Evolutionary conservation across 2,113 vertebrate species (phyloP).

Genomic region (Pterocles orientalis): DNA sequence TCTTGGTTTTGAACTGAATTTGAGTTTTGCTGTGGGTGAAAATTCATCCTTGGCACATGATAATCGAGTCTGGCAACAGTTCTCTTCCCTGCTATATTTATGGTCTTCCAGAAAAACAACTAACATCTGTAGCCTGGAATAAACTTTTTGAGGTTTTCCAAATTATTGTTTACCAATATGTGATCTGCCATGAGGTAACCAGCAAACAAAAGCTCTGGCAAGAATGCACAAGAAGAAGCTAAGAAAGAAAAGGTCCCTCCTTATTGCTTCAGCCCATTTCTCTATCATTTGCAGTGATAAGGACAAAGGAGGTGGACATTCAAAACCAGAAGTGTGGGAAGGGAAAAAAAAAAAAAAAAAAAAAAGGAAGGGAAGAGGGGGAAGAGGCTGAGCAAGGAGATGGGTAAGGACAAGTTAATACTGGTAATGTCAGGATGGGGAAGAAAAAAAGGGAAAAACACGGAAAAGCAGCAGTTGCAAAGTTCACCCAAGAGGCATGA

Average conservation of each 20-base stretch:
- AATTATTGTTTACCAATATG: constrained; percentile 4
- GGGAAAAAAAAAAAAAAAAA: not conserved
- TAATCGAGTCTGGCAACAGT: not conserved
- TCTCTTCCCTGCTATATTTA: not conserved
- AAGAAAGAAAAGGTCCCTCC: not conserved
- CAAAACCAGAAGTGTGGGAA: not conserved
- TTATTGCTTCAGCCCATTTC: not conserved
- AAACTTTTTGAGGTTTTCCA: not conserved
- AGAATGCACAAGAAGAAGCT: not conserved
- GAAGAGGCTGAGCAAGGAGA: not conserved
- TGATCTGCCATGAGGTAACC: not conserved
- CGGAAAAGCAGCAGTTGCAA: not conserved
- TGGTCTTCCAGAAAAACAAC: not conserved
- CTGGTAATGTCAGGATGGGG: not conserved
- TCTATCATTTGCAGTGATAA: accelerated
- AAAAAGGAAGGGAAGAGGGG: no score
- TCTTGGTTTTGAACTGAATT: not conserved
- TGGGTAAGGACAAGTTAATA: not conserved
- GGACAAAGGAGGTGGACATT: not conserved
- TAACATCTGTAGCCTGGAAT: constrained; percentile 13
- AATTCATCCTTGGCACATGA: not conserved
- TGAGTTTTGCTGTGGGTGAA: not conserved
- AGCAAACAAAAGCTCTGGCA: not conserved
- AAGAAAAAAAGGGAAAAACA: not conserved
- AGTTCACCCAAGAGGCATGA: not conserved